Percentiles rank a stretch among this genome's conserved stretches.
Conservation (phyloP, 2,888 invertebrate genomes). For the Polylopha cassiicola region DNA sequence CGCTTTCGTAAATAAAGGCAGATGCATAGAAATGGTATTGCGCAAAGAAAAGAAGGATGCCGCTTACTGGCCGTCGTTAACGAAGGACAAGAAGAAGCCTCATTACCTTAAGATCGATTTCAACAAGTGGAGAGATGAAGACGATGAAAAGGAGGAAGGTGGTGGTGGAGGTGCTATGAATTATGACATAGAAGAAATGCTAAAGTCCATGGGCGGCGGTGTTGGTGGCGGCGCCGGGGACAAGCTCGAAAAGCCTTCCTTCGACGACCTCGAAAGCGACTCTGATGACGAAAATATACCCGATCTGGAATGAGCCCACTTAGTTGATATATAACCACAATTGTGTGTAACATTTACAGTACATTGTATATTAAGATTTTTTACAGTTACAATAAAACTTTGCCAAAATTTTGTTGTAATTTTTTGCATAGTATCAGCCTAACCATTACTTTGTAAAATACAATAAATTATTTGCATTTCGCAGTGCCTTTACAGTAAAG, state of each 20-base stretch:
- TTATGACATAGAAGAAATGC: slow-evolving; percentile 83
- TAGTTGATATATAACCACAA: slow-evolving; percentile 41
- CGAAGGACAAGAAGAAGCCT: slow-evolving; percentile 91
- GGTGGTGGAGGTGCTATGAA: slow-evolving; percentile 50
- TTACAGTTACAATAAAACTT: slow-evolving; percentile 71
- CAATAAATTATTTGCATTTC: too few relatives aligned
- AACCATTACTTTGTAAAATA: too few relatives aligned
- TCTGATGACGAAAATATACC: slow-evolving; percentile 89
- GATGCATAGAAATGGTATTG: slow-evolving; percentile 86
- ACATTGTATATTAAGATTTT: slow-evolving; percentile 70
- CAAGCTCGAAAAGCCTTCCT: slow-evolving; percentile 80
- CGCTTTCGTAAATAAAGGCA: slow-evolving; percentile 82
- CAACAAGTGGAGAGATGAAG: slow-evolving; percentile 98
- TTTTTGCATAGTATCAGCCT: too few relatives aligned
- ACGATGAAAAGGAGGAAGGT: slow-evolving; percentile 91
- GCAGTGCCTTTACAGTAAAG: too few relatives aligned
- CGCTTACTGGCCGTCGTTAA: slow-evolving; percentile 92
- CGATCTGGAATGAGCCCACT: slow-evolving; percentile 79
- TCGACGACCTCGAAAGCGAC: slow-evolving; percentile 86
- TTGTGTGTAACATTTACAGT: slow-evolving; percentile 53
- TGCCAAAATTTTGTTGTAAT: slow-evolving; percentile 33
- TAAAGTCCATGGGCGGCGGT: slow-evolving; percentile 83
- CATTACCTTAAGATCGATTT: slow-evolving; percentile 99
- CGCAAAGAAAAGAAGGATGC: slow-evolving; percentile 83
- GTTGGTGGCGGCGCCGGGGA: slow-evolving; percentile 47